Conservation (phyloP, 2,113 vertebrate genomes). For the Procavia capensis region DNA sequence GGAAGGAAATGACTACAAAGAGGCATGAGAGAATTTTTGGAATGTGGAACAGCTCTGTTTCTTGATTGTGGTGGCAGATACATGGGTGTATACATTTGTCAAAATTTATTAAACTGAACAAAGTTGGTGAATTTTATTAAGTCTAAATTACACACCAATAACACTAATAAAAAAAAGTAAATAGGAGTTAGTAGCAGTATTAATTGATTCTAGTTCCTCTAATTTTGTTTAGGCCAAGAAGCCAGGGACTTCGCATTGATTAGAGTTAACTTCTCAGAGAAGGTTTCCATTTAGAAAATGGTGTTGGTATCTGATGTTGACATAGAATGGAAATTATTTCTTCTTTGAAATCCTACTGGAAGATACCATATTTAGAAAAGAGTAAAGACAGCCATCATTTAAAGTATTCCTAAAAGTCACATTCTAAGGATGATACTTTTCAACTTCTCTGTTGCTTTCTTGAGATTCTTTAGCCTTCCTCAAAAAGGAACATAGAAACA, state of each 20-base stretch:
- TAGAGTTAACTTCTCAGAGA: conserved; percentile 54
- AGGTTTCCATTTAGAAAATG: conserved; percentile 22
- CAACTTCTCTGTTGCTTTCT: neutral
- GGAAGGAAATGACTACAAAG: neutral
- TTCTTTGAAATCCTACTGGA: conserved; percentile 38
- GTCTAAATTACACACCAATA: neutral
- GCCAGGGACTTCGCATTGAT: conserved; percentile 29
- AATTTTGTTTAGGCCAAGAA: conserved; percentile 8
- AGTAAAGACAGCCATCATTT: conserved; percentile 9
- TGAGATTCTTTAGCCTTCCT: neutral
- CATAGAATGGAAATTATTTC: conserved; percentile 47
- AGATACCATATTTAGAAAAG: neutral
- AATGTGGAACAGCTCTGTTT: neutral
- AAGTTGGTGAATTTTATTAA: conserved; percentile 6
- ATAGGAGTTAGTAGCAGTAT: neutral
- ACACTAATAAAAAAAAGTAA: neutral
- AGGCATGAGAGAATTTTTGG: neutral
- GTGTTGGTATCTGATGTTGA: conserved; percentile 43
- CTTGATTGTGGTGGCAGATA: neutral
- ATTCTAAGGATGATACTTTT: neutral
- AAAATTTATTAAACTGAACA: neutral
- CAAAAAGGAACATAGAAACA: neutral
- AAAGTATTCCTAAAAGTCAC: neutral
- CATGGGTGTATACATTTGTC: conserved; percentile 6
- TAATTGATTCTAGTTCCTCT: neutral